Conservation (phyloP, 1,140 invertebrate species). For the Drosophila funebris region DNA sequence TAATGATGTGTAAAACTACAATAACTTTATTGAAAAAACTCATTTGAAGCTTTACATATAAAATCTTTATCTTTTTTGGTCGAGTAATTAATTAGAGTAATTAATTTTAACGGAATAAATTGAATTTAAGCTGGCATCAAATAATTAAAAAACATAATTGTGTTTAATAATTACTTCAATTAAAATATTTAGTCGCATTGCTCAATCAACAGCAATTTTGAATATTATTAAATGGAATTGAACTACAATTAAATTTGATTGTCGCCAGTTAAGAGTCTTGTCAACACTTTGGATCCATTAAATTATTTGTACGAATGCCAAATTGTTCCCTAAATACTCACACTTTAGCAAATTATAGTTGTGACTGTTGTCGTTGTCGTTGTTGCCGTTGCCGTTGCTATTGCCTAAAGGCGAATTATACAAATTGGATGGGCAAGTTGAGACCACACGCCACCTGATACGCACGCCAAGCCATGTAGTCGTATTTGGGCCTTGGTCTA, state of each 20-base stretch:
- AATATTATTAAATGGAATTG: neutral
- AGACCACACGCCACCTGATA: conserved; percentile 58
- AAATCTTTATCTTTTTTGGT: too few species aligned
- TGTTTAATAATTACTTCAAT: neutral
- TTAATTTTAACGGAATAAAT: too few species aligned
- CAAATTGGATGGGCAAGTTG: conserved; percentile 32
- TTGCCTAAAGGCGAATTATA: conserved; percentile 25
- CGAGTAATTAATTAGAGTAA: too few species aligned
- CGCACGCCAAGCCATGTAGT: conserved; percentile 60
- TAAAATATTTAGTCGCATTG: neutral
- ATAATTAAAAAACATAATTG: too few species aligned
- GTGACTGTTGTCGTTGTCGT: conserved; percentile 3
- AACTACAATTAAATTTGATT: conserved; percentile 10
- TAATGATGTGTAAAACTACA: too few species aligned
- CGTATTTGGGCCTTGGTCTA: conserved; percentile 39
- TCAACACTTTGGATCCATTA: conserved; percentile 31
- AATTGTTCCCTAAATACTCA: conserved; percentile 36
- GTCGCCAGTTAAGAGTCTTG: conserved; percentile 19
- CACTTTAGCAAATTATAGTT: conserved; percentile 31
- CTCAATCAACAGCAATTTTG: too few species aligned
- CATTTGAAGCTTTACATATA: too few species aligned
- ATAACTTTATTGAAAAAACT: too few species aligned
- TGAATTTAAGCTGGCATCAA: too few species aligned
- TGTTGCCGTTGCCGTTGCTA: neutral
- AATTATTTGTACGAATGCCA: conserved; percentile 22